Evolutionary conservation across 1,140 invertebrate genomes (phyloP), one percentile per base, ranked within the genome.

Genomic region (Cherax quadricarinatus): DNA sequence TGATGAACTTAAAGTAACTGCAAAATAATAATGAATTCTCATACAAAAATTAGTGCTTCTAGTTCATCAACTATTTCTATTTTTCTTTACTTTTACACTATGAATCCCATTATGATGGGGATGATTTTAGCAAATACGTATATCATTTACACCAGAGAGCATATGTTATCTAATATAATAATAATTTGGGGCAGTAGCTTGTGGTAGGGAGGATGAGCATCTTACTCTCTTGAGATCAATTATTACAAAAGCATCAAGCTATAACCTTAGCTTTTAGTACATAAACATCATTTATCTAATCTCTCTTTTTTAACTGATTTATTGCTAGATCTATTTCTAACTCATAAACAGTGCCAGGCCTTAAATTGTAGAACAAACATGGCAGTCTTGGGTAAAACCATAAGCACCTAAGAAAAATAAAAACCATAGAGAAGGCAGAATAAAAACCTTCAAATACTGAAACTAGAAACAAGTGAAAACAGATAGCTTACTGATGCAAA

Each of bases 71-170:
- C 70, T 75, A 75, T 30, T 75, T 75, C 70, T 75, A 75, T 24
- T 16, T 66, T 66, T 9, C 4, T 75, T 30, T 30, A 75, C 70
- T 21, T 21, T 24, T 75, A 75, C 70, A 75, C 70, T 75, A 75
- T 75, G 18, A 24, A 30, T 75, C 24, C 70, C 70, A 75, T 75
- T n/a, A 75, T 75, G n/a, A 24, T 30, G 5, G 70, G 24, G 7
- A 24, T 30, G n/a, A 24, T 75, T 75, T 75, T 12, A 24, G 18
- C 24, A 5, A 10, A 18, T 18, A 7, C 4, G 10, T 70, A 24
- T 30, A 30, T 5, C n/a, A 75, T 75, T 75, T 75, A 75, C 70
- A 75, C 70, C 70, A 75, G 70, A 75, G 70, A 75, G 70, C 70
- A 24, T 12, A n/a, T 30, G 70, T 75, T n/a, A 30, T 30, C n/a